phyloP scores from a whole-genome alignment of 2,888 invertebrate genomes.

The Diplolepis rosae region DNA sequence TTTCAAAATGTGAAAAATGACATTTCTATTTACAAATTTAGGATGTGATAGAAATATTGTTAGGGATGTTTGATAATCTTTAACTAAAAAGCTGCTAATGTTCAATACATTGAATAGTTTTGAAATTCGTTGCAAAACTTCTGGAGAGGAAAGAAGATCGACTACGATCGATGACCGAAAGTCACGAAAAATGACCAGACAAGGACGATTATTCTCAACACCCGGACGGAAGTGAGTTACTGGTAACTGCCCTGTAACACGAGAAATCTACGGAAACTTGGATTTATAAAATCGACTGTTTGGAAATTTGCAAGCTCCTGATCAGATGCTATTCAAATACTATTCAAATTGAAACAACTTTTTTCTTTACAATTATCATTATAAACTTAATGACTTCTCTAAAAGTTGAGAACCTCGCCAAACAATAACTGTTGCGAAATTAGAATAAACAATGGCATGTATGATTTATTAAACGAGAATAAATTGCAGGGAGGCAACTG shows the following conservation, averaged over 20 bases:
- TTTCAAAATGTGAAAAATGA: no score
- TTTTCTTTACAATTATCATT: slow-evolving; percentile 36
- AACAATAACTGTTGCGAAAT: no score
- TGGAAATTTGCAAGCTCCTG: slow-evolving; percentile 34
- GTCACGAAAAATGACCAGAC: slow-evolving; percentile 53
- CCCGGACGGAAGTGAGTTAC: slow-evolving; percentile 52
- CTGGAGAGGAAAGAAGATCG: slow-evolving; percentile 23
- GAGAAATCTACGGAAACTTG: slow-evolving; percentile 61
- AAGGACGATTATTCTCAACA: slow-evolving; percentile 52
- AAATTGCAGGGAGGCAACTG: no score
- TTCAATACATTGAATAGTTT: slow-evolving; percentile 19
- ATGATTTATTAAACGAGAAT: no score
- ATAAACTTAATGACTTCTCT: no score
- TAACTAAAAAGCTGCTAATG: slow-evolving; percentile 31
- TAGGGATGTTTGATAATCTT: no score
- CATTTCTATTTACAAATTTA: no score
- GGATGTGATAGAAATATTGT: neutral
- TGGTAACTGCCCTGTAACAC: slow-evolving; percentile 61
- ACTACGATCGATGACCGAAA: slow-evolving; percentile 49
- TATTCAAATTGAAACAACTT: slow-evolving; percentile 37
- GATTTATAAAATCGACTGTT: slow-evolving; percentile 43
- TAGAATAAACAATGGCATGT: no score
- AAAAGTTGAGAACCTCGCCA: no score
- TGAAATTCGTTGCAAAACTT: slow-evolving; percentile 24
- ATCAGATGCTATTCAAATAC: slow-evolving; percentile 36